These are phyloP conservation scores for Ypsolopha scabrella DNA, from an alignment of 2,888 invertebrate species.

Conservation along the genomic window DNA sequence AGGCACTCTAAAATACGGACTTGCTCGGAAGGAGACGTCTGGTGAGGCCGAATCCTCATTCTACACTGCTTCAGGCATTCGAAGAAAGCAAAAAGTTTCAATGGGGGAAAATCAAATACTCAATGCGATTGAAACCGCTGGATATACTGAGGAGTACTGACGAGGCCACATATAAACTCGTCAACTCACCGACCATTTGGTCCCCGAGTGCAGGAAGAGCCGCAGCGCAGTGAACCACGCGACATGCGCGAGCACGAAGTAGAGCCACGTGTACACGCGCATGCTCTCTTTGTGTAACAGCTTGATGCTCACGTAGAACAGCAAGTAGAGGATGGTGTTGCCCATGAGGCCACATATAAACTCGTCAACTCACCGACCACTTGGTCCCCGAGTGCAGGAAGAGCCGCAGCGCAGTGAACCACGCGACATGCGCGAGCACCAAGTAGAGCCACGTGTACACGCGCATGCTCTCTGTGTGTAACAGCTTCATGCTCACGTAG, in stretches of 20 bases:
- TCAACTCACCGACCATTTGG: no score
- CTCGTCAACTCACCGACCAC: no score
- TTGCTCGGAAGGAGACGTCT: no score
- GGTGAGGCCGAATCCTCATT: no score
- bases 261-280: conserved; percentile 70
- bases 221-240: conserved; percentile 78
- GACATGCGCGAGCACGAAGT: conserved; percentile 72
- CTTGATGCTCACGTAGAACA: conserved; percentile 89
- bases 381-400: conserved; percentile 76
- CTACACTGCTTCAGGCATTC: no score
- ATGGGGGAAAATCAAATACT: no score
- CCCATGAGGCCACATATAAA: no score
- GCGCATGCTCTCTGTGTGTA: conserved; percentile 74
- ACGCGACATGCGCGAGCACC: conserved; percentile 72
- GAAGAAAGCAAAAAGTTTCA: no score
- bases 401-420: conserved; percentile 77
- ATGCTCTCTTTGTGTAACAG: conserved; percentile 75
- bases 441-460: conserved; percentile 74
- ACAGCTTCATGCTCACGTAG: conserved; percentile 86
- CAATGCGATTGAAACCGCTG: no score
- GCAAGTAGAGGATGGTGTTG: conserved; percentile 83
- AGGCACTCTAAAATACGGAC: no score
- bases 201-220: conserved; percentile 79
- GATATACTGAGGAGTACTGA: no score
- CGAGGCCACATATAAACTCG: no score